Base-by-base conservation (phyloP, 2,797 vertebrate genomes). In the Arctocebus calabarensis region DNA sequence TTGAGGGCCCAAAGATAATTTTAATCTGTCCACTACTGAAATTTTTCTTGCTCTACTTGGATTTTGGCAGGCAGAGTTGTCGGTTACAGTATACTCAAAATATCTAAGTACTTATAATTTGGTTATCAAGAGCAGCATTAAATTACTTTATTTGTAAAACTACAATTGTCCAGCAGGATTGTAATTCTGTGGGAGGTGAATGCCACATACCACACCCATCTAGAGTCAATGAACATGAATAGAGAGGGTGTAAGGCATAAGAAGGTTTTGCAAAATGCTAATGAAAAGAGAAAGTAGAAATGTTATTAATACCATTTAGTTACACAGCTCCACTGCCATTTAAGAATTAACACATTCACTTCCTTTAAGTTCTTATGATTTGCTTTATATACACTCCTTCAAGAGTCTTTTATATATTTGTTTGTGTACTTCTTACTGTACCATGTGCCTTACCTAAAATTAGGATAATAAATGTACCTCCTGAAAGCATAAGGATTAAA, bases 61-160 rank as follows among this genome's bases (percentile, higher is more conserved):
- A 25, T 68, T 70, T 96, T 7, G 48, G 89, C 82, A 52, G 14
- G 48, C 64, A 84, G 57, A 91, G 55, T n/a, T 92, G 22, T 61
- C 93, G 62, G 97, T 90, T 95, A 97, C 57, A 64, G n/a, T 96
- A 87, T 92, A 94, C 61, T 52, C 34, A 64, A 79, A 97, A 70
- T 88, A 88, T 34, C 81, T 61, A 94, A 94, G 74, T 82, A 78
- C 91, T 79, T 83, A 59, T 62, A 88, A 70, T 88, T 85, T 86
- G 75, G 77, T 88, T 91, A 66, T 66, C 57, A 73, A 66, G 75
- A 74, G 43, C 23, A 62, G 93, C 52, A 2, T 95, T 82, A 83
- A 77, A 16, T 95, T 96, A 82, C 84, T 55, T 98, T 97, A 55
- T 74, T 92, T 90, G 48, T 83, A 89, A 93, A 94, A 59, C 9